Base-by-base conservation (phyloP, 2,113 vertebrate genomes). In the Xyrauchen texanus region DNA sequence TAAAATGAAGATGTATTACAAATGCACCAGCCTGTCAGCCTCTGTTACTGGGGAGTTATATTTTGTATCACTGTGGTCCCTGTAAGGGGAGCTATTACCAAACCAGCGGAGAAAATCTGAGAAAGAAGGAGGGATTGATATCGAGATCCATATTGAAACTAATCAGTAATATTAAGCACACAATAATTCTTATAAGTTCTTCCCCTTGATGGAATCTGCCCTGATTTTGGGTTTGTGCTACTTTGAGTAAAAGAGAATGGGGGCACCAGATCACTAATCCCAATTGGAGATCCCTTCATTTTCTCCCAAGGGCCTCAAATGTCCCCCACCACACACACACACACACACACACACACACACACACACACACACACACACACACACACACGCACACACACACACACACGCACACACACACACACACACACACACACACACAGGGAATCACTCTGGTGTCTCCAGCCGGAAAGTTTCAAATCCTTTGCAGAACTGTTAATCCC, bases 171-270 rank as follows among this genome's bases (percentile, higher is more conserved):
- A 80, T 87, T 85, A 88, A 84, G 81, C 84, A 78, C 82, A 89
- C 86, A 88, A 84, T 87, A 83, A 80, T 84, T 83, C 53, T 84
- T n/a, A n/a, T n/a, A 86, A 82, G 76, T 87, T 83, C 86, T 84
- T 88, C 86, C 87, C 86, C 84, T 84, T 76, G 85, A 88, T 89
- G 87, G 90, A 88, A 90, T 91, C 87, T 90, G 89, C 86, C 88
- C 87, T 91, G 86, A 92, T 91, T 82, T 44, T 75, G 55, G 51
- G 68, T 10, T 79, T 91, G 88, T 88, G 85, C 84, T 87, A 84
- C 82, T 91, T 89, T 90, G 88, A 92, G 92, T 92, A 91, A 90
- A 90, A 90, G 83, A 65, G 86, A 91, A 89, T 85, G 86, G 85
- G 87, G 88, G 82, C 87, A 89, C 85, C 82, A 88, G 81, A 85